Conservation (phyloP, 2,113 vertebrate genomes). For the cattle (Bos taurus) region DNA sequence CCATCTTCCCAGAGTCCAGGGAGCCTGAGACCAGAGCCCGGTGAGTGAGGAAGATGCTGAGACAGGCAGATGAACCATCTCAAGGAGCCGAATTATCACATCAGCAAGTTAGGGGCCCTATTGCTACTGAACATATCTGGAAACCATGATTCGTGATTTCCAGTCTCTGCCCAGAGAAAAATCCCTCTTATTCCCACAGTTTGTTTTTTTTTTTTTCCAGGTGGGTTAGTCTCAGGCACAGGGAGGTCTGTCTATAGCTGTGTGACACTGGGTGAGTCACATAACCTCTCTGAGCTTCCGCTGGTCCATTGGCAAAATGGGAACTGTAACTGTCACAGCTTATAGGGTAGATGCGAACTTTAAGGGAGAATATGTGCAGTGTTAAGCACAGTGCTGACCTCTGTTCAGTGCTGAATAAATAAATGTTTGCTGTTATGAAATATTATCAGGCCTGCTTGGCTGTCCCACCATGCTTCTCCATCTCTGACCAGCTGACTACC, state of each 20-base stretch:
- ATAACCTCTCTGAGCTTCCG: neutral
- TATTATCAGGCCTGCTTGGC: too few species aligned
- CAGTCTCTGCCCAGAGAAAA: neutral
- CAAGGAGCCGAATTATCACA: neutral
- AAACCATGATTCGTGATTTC: neutral
- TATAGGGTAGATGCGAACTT: neutral
- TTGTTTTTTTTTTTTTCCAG: neutral
- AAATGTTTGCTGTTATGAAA: neutral
- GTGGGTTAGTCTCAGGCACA: neutral
- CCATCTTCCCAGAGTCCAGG: neutral
- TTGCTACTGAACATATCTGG: neutral
- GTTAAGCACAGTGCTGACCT: too few species aligned
- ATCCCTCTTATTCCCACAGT: neutral
- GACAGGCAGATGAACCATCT: neutral
- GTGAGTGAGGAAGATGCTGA: neutral
- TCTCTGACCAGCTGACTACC: neutral
- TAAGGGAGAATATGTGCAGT: neutral
- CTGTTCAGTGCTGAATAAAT: neutral
- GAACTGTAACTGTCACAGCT: neutral
- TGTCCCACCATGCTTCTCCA: neutral
- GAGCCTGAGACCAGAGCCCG: neutral
- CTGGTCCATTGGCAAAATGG: neutral
- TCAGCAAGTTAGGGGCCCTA: neutral
- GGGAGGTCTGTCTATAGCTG: neutral
- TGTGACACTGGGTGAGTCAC: neutral